phyloP scores from a whole-genome alignment of 2,888 invertebrate genomes.

The Acrobasis consociella region DNA sequence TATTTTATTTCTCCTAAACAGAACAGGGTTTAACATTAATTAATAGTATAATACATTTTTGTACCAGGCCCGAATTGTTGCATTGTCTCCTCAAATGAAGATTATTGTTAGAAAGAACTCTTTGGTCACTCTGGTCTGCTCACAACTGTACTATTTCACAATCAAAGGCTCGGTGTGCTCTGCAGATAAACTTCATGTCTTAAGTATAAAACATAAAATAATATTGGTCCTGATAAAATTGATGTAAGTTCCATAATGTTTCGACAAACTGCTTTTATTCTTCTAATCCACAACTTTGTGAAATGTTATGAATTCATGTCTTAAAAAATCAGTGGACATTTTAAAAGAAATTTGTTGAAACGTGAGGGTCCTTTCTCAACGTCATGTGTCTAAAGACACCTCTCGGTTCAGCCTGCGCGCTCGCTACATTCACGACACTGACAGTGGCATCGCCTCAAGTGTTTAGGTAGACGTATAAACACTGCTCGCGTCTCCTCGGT shows the following conservation, averaged over 20 bases:
- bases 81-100: neutral
- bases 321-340: slow-evolving; percentile 8
- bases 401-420: slow-evolving; percentile 35
- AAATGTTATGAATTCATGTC: too few relatives aligned
- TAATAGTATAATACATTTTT: too few relatives aligned
- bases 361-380: slow-evolving; percentile 36
- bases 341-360: slow-evolving; percentile 38
- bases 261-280: slow-evolving; percentile 40
- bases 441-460: slow-evolving; percentile 40
- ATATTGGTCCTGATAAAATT: slow-evolving; percentile 30
- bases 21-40: too few relatives aligned
- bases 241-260: slow-evolving; percentile 54
- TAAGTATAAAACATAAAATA: slow-evolving; percentile 30
- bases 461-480: slow-evolving; percentile 47
- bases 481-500: slow-evolving; percentile 35
- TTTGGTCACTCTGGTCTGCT: slow-evolving; percentile 39
- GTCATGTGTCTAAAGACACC: slow-evolving; percentile 37
- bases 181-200: slow-evolving; percentile 38
- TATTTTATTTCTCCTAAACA: too few relatives aligned
- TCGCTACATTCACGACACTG: slow-evolving; percentile 40
- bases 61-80: neutral
- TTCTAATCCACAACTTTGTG: neutral
- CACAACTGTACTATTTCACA: slow-evolving; percentile 34
- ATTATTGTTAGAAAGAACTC: neutral
- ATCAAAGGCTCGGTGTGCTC: slow-evolving; percentile 40